Evolutionary conservation across 2,888 invertebrate genomes (phyloP).

Genomic region (Pammene aurita): DNA sequence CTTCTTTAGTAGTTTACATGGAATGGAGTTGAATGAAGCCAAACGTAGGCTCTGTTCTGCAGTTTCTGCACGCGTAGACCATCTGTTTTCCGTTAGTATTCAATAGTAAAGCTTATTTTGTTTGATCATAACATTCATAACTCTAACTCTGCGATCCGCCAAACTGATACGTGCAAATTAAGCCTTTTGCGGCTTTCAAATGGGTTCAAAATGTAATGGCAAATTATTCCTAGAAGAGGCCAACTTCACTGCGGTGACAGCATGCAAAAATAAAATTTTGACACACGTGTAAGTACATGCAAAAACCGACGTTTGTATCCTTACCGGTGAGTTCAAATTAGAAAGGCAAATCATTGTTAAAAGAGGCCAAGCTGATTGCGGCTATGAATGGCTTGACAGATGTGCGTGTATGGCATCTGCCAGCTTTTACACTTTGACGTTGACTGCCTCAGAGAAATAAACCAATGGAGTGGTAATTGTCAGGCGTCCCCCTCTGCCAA

Average conservation of each 20-base stretch:
- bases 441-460: neutral
- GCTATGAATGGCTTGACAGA: conserved; percentile 23
- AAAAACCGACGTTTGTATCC: neutral
- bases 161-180: neutral
- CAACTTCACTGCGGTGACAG: neutral
- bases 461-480: too few species aligned
- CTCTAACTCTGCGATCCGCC: neutral
- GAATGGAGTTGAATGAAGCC: too few species aligned
- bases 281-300: neutral
- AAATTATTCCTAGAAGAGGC: neutral
- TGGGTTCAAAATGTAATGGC: neutral
- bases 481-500: too few species aligned
- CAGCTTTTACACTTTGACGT: conserved; percentile 3
- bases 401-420: conserved; percentile 24
- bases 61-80: neutral
- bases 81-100: conserved; percentile 19
- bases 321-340: neutral
- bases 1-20: too few species aligned
- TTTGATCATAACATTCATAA: neutral
- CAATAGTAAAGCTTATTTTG: conserved; percentile 10
- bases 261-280: neutral
- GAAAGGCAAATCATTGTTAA: neutral
- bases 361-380: conserved; percentile 3
- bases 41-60: neutral
- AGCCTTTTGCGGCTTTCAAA: neutral